A percentile compares a stretch with the other conserved stretches of the same genome.
Evolutionary conservation across 1,140 invertebrate species (phyloP).

Genomic region (Heterodera schachtii): DNA sequence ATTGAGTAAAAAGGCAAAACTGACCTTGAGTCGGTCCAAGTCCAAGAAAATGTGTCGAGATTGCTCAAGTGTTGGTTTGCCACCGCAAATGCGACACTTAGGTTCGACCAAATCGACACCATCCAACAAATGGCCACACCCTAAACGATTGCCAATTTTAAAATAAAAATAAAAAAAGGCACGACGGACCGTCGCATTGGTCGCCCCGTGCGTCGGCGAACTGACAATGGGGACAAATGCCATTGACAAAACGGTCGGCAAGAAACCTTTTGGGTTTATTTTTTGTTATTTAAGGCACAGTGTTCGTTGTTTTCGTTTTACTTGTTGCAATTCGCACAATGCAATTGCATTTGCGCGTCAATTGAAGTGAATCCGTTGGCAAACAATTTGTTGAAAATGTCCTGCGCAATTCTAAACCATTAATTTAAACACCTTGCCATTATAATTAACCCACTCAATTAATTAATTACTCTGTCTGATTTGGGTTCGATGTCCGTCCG

Average conservation of each 20-base stretch:
- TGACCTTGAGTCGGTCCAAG: slow-evolving; percentile 77
- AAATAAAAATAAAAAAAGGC: background rate
- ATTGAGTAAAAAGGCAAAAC: slow-evolving; percentile 35
- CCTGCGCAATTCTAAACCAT: slow-evolving; percentile 75
- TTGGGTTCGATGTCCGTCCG: slow-evolving; percentile 87
- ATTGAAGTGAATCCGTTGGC: slow-evolving; percentile 81
- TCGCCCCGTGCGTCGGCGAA: slow-evolving; percentile 94
- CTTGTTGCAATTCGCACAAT: slow-evolving; percentile 84
- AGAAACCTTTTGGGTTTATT: slow-evolving; percentile 67
- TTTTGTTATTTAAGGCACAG: too few species aligned
- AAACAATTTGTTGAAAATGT: slow-evolving; percentile 82
- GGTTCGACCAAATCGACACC: slow-evolving; percentile 86
- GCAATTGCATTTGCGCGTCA: slow-evolving; percentile 85
- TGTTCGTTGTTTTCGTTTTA: slow-evolving; percentile 63
- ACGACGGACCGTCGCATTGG: slow-evolving; percentile 83
- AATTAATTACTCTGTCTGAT: slow-evolving; percentile 84
- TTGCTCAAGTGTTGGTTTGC: slow-evolving; percentile 74
- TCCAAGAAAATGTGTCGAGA: slow-evolving; percentile 92
- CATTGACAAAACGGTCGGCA: slow-evolving; percentile 88
- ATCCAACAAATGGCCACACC: slow-evolving; percentile 91
- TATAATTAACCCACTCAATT: background rate
- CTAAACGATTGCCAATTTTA: background rate
- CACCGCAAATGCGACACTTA: slow-evolving; percentile 84
- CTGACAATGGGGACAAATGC: slow-evolving; percentile 88
- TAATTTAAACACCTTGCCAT: background rate